Base-by-base conservation (phyloP, 2,113 vertebrate species). In the Brachyhypopomus gauderio region DNA sequence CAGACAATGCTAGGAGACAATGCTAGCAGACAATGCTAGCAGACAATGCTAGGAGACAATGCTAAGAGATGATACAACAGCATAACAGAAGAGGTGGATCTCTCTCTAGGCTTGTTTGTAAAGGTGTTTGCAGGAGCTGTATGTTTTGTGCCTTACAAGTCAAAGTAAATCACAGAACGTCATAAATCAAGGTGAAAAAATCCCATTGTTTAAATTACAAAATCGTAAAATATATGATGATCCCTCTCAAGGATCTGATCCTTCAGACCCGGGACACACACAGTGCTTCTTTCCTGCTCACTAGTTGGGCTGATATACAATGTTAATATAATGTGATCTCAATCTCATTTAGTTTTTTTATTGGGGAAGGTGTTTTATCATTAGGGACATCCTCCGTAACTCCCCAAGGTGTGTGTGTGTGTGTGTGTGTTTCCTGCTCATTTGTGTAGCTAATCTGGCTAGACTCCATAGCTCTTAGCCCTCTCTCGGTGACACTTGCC, bases 391-490 rank as follows among this genome's bases (percentile, higher is more conserved):
- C 30, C 30, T 30, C 30, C 30, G 3, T 30, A 30, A 30, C 30
- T 30, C 2, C 30, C 30, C 30, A 30, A 30, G 30, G 30, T 30
- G 1, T 30, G 30, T 48, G 56, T 59, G 52, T 58, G 5, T 55
- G 60, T 38, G 19, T 79, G 66, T 56, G 34, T 52, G 58, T 72
- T 38, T 64, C 36, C 48, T n/a, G 63, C 72, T 70, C 63, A 34
- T 70, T 67, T 67, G 27, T 27, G 20, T 4, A 27, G 64, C 64
- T 67, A 67, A 17, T 67, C 64, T 81, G 64, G 52, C 34, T 23
- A 23, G 60, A 70, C 22, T 70, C 55, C 72, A 81, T 70, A 76
- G 55, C 63, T 56, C 80, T n/a, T 34, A 76, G 62, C 80, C 75
- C 63, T 81, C 62, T 36, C 72, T 59, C 63, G 59, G 55, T 27